These are phyloP conservation scores for Crotalus helleri DNA, from an alignment of 2,113 vertebrate genomes.

Conservation along the genomic window DNA sequence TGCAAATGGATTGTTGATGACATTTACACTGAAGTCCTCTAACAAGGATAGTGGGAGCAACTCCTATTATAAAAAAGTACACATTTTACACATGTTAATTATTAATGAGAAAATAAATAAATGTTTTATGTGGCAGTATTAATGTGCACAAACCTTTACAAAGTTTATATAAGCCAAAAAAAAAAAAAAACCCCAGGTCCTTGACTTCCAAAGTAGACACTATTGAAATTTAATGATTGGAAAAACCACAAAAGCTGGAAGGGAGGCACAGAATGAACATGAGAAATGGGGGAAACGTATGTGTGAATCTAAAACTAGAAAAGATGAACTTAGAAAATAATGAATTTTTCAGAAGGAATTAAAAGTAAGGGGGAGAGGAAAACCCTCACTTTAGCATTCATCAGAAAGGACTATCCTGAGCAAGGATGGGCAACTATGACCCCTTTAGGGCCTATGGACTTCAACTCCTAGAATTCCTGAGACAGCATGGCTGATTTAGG, in stretches of 20 bases:
- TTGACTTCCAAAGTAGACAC: background rate
- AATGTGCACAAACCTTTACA: background rate
- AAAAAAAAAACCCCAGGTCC: background rate
- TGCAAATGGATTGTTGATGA: slow-evolving; percentile 1
- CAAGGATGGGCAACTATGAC: background rate
- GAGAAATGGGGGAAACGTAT: background rate
- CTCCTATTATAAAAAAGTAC: slow-evolving; percentile 11
- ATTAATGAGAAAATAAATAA: slow-evolving; percentile 8
- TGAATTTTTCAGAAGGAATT: background rate
- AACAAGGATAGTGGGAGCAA: background rate
- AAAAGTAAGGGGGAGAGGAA: background rate
- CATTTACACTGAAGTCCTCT: background rate
- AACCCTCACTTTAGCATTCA: background rate
- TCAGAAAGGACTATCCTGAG: background rate
- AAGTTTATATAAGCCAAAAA: background rate
- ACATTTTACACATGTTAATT: slow-evolving; percentile 17
- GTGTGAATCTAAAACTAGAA: background rate
- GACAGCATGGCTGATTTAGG: background rate
- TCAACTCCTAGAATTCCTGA: background rate
- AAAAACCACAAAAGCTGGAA: background rate
- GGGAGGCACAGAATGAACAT: background rate
- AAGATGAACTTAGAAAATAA: background rate
- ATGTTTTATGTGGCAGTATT: background rate
- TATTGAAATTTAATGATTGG: background rate
- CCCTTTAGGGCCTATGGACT: background rate